Evolutionary conservation across 2,888 invertebrate species (phyloP).

Genomic region (Nasonovia ribisnigri): DNA sequence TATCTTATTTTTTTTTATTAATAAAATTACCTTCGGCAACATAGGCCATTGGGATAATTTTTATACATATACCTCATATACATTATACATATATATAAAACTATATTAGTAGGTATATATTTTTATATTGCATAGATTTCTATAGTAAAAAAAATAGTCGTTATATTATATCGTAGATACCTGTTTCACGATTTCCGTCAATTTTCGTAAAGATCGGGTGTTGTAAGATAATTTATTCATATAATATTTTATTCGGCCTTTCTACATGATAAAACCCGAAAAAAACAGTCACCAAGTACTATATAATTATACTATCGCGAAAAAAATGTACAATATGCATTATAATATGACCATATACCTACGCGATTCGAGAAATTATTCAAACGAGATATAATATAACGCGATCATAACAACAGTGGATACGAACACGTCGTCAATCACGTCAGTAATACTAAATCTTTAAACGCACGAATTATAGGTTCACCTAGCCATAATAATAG

Average conservation of each 20-base stretch:
- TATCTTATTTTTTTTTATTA: no score
- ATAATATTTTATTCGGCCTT: background rate
- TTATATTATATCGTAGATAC: background rate
- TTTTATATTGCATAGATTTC: background rate
- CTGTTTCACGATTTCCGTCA: background rate
- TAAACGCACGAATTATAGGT: background rate
- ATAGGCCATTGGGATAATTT: no score
- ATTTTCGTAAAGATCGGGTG: background rate
- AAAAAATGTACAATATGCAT: background rate
- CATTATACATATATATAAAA: background rate
- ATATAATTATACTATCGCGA: background rate
- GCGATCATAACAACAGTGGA: background rate
- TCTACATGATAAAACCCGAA: background rate
- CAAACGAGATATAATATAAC: background rate
- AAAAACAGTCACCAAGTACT: background rate
- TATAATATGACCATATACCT: background rate
- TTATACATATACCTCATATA: no score
- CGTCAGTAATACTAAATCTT: background rate
- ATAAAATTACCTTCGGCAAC: no score
- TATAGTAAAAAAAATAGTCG: background rate
- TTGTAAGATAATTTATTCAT: background rate
- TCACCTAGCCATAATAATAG: background rate
- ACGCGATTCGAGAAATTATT: background rate
- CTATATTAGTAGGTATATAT: background rate
- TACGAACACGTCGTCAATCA: conserved; percentile 7